A percentile compares a stretch with the other conserved stretches of the same genome.
These are phyloP conservation scores for Blomia tropicalis DNA, from an alignment of 2,888 invertebrate genomes.

Conservation along the genomic window DNA sequence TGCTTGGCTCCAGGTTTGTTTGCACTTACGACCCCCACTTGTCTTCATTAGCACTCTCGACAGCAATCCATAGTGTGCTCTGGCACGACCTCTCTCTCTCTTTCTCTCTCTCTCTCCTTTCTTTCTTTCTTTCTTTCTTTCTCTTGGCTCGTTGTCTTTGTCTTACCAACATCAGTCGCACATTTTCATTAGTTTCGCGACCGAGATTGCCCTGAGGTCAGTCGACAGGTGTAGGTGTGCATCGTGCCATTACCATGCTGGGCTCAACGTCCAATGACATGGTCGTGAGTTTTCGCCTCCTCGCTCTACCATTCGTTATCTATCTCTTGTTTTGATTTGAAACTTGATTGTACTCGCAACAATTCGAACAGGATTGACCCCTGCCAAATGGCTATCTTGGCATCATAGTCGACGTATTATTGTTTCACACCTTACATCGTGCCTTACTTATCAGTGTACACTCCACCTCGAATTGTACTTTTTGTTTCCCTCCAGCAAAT, in stretches of 20 bases:
- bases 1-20: not conserved
- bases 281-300: too few relatives aligned
- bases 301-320: too few relatives aligned
- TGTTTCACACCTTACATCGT: too few relatives aligned
- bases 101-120: not conserved
- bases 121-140: not conserved
- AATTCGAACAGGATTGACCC: too few relatives aligned
- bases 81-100: not conserved
- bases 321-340: too few relatives aligned
- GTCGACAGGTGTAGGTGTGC: not conserved
- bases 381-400: too few relatives aligned
- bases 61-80: not conserved
- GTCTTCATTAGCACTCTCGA: conserved; percentile 12
- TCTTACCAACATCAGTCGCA: not conserved
- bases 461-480: too few relatives aligned
- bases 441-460: too few relatives aligned
- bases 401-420: too few relatives aligned
- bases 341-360: too few relatives aligned
- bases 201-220: conserved; percentile 9
- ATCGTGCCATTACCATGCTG: not conserved
- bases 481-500: too few relatives aligned
- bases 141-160: not conserved
- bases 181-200: not conserved
- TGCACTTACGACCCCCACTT: too few relatives aligned
- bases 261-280: not conserved